Conservation (phyloP, 2,113 vertebrate species). For the Chelonoidis abingdonii region DNA sequence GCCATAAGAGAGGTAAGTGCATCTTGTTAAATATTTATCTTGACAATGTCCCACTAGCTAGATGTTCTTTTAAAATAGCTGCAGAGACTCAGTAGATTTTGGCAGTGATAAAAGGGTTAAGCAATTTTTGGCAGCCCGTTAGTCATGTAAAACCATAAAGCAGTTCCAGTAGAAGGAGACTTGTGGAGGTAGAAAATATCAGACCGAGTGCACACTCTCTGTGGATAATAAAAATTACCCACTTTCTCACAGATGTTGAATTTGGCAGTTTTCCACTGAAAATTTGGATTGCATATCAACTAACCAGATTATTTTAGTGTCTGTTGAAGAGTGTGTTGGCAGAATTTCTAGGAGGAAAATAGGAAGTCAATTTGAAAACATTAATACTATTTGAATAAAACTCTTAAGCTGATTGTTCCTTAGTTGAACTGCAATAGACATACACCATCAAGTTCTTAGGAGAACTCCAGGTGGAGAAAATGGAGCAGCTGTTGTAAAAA, state of each 20-base stretch:
- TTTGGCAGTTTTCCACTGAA: constrained; percentile 85
- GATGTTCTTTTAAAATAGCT: not conserved
- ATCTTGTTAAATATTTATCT: not conserved
- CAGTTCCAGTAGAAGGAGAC: constrained; percentile 70
- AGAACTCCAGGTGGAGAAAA: constrained; percentile 65
- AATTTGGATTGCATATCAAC: constrained; percentile 85
- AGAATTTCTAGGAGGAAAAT: constrained; percentile 81
- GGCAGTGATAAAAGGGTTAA: constrained; percentile 71
- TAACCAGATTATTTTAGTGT: constrained; percentile 86
- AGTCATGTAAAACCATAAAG: constrained; percentile 59
- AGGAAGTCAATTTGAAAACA: constrained; percentile 85
- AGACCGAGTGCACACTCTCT: constrained; percentile 77
- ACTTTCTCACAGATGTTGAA: constrained; percentile 87
- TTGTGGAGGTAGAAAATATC: constrained; percentile 78
- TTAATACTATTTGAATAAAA: constrained; percentile 85
- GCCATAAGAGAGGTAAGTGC: not conserved
- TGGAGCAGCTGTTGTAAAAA: constrained; percentile 22
- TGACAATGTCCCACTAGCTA: not conserved
- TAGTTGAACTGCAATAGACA: constrained; percentile 65
- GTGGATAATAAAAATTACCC: constrained; percentile 85
- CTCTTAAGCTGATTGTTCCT: constrained; percentile 78
- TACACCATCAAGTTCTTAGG: constrained; percentile 52
- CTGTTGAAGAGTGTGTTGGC: constrained; percentile 83
- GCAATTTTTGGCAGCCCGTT: constrained; percentile 59
- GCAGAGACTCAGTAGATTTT: not conserved